Percentiles rank a stretch among this genome's conserved stretches.
phyloP scores from a whole-genome alignment of 2,888 invertebrate species.

The Drosophila subquinaria region DNA sequence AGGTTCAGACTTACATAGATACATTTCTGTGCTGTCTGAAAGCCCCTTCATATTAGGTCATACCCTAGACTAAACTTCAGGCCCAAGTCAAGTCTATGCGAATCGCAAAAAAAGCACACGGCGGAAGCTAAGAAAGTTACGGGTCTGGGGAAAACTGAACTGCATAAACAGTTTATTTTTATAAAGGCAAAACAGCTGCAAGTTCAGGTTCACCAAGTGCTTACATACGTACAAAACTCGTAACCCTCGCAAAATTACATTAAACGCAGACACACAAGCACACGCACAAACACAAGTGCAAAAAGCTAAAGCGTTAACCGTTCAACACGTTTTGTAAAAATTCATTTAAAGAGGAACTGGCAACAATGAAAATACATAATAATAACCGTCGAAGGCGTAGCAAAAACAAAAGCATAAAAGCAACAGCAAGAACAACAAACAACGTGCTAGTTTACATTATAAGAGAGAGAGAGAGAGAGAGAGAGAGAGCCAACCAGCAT shows the following conservation, averaged over 20 bases:
- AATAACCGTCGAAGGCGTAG: slow-evolving; percentile 43
- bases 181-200: slow-evolving; percentile 61
- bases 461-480: no score
- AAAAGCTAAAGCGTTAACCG: slow-evolving; percentile 54
- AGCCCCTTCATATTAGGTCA: slow-evolving; percentile 37
- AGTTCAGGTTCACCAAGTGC: slow-evolving; percentile 45
- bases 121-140: slow-evolving; percentile 39
- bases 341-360: slow-evolving; percentile 39
- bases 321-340: slow-evolving; percentile 65
- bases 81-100: background rate
- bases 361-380: slow-evolving; percentile 36
- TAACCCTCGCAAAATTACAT: slow-evolving; percentile 58
- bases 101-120: slow-evolving; percentile 25
- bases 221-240: slow-evolving; percentile 42
- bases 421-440: slow-evolving; percentile 38
- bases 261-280: slow-evolving; percentile 30
- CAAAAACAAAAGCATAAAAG: slow-evolving; percentile 14
- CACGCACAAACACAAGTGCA: slow-evolving; percentile 23
- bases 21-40: background rate
- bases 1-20: background rate
- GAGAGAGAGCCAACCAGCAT: background rate
- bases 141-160: slow-evolving; percentile 43
- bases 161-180: slow-evolving; percentile 79
- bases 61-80: slow-evolving; percentile 1
- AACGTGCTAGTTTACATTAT: slow-evolving; percentile 37